Conservation (phyloP, 2,888 invertebrate genomes). For the Gandaritis pyraliata region DNA sequence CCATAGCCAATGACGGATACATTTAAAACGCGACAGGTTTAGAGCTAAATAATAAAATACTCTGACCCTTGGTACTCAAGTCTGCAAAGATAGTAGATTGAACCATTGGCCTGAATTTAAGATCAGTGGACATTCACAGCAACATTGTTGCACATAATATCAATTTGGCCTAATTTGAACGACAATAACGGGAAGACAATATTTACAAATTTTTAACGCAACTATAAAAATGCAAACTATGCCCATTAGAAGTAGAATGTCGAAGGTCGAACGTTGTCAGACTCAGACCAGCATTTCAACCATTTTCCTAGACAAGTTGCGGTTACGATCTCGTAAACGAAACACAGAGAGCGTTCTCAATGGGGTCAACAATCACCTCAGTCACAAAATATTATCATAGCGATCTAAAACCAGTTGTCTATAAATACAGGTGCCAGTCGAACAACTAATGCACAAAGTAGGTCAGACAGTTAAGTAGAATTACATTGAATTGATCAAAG, state of each 20-base stretch:
- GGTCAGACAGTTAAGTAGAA: slow-evolving; percentile 34
- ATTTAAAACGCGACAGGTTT: no score
- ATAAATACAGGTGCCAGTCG: slow-evolving; percentile 28
- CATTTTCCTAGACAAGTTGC: slow-evolving; percentile 10
- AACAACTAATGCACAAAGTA: slow-evolving; percentile 39
- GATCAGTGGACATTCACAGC: no score
- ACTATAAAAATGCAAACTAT: background rate
- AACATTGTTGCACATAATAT: no score
- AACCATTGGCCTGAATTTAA: no score
- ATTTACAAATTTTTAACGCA: slow-evolving; percentile 1
- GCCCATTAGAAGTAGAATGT: background rate
- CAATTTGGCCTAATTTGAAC: no score
- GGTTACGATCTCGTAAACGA: slow-evolving; percentile 2
- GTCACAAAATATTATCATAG: background rate
- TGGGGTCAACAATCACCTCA: background rate
- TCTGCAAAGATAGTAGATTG: no score
- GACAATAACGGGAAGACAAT: no score
- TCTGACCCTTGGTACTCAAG: no score
- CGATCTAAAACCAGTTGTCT: slow-evolving; percentile 21
- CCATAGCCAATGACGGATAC: no score
- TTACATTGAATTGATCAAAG: slow-evolving; percentile 32
- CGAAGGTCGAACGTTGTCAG: slow-evolving; percentile 18
- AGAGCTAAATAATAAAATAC: no score
- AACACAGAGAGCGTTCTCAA: background rate
- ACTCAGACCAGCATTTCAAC: slow-evolving; percentile 10